Percentiles rank a stretch among this genome's conserved stretches.
phyloP scores from a whole-genome alignment of 2,113 vertebrate genomes.

The Nettapus auritus region DNA sequence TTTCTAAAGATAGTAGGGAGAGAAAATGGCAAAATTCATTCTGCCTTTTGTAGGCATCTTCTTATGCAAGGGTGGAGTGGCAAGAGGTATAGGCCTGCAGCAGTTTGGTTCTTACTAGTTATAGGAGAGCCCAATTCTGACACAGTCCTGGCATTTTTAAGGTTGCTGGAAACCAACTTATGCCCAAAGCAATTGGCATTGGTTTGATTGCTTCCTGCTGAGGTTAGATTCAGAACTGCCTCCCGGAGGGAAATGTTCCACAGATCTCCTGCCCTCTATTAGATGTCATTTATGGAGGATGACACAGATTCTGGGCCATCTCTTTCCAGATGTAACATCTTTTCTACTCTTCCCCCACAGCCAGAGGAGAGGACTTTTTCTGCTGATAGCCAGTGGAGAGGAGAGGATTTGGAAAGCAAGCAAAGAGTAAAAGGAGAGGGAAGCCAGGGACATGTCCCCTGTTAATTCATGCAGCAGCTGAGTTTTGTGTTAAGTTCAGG shows the following conservation, averaged over 20 bases:
- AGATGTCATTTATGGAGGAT: neutral
- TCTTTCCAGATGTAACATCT: neutral
- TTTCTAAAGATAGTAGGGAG: neutral
- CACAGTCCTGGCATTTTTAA: neutral
- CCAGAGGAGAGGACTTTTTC: neutral
- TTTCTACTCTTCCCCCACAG: neutral
- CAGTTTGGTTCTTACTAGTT: neutral
- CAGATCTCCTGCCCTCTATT: neutral
- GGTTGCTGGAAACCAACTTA: neutral
- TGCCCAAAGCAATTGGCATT: neutral
- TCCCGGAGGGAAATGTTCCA: neutral
- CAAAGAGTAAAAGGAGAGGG: neutral
- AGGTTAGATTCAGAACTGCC: neutral
- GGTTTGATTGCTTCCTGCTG: neutral
- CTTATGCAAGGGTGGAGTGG: neutral
- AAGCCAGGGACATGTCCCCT: fast-evolving
- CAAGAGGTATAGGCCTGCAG: neutral
- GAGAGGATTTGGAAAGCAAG: neutral
- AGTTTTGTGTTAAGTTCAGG: neutral
- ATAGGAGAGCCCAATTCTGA: neutral
- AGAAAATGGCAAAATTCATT: neutral
- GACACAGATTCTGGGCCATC: neutral
- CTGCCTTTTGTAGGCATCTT: neutral
- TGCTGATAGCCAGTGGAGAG: neutral
- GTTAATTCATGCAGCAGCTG: neutral